phyloP scores from a whole-genome alignment of 2,888 invertebrate genomes.

The Cataglyphis altisquamis region DNA sequence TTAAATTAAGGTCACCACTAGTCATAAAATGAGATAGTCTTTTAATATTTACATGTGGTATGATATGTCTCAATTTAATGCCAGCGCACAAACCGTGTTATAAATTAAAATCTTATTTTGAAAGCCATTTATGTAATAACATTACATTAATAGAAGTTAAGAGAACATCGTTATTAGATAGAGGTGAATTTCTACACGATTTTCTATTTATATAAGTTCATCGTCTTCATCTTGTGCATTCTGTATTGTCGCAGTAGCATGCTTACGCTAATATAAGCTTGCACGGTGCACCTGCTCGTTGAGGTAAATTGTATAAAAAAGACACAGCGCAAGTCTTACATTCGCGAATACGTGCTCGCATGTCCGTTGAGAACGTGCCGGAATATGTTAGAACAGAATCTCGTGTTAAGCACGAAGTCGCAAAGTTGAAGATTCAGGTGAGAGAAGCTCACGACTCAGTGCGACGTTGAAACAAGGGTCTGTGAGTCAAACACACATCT shows the following conservation, averaged over 20 bases:
- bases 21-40: neutral
- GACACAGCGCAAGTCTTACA: slow-evolving; percentile 9
- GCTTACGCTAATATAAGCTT: neutral
- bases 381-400: slow-evolving; percentile 41
- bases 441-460: slow-evolving; percentile 21
- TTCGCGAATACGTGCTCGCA: slow-evolving; percentile 35
- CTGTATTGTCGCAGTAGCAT: neutral
- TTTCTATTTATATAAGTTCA: slow-evolving; percentile 17
- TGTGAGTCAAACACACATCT: slow-evolving; percentile 4
- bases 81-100: neutral
- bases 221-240: neutral
- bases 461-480: slow-evolving; percentile 22
- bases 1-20: neutral
- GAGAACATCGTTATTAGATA: neutral
- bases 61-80: neutral
- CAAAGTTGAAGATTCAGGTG: slow-evolving; percentile 46
- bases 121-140: slow-evolving; percentile 17
- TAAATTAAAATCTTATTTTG: slow-evolving; percentile 22
- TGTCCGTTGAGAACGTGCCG: slow-evolving; percentile 26
- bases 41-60: neutral
- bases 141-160: slow-evolving; percentile 26
- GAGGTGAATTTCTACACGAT: slow-evolving; percentile 6
- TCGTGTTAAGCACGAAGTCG: slow-evolving; percentile 53
- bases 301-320: slow-evolving; percentile 47
- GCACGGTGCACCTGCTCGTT: slow-evolving; percentile 24